Conservation (phyloP, 2,888 invertebrate genomes). For the Mesorhabditis sp. region DNA sequence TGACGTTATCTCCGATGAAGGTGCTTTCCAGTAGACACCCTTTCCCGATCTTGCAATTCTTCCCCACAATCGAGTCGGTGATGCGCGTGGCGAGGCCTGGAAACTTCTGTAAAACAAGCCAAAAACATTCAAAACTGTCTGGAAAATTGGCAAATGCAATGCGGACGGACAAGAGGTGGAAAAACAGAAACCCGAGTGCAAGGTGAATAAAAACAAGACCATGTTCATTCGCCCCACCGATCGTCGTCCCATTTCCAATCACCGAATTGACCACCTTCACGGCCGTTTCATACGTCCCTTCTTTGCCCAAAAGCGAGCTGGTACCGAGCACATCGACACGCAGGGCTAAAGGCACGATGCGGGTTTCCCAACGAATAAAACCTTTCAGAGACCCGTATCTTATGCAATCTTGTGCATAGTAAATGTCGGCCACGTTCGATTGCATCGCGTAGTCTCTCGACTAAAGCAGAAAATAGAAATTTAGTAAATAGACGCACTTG, state of each 20-base stretch:
- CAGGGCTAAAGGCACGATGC: too few species aligned
- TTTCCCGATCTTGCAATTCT: conserved; percentile 23
- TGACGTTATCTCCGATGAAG: conserved; percentile 22
- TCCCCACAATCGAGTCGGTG: conserved; percentile 21
- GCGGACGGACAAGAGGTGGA: background rate
- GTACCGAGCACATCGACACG: background rate
- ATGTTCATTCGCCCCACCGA: conserved; percentile 2
- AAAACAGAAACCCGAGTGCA: too few species aligned
- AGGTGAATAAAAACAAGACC: background rate
- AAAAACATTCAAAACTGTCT: conserved; percentile 6
- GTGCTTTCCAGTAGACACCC: conserved; percentile 19
- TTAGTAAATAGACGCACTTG: conserved; percentile 10
- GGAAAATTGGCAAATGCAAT: background rate
- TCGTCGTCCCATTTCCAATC: background rate
- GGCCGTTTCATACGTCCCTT: background rate
- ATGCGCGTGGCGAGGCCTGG: conserved; percentile 15
- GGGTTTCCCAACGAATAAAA: too few species aligned
- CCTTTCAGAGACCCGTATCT: too few species aligned
- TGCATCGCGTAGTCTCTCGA: background rate
- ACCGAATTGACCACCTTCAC: conserved; percentile 1
- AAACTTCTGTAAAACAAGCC: conserved; percentile 5
- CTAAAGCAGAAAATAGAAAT: conserved; percentile 6
- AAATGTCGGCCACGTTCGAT: too few species aligned
- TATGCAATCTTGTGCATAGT: too few species aligned
- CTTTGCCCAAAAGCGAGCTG: background rate